These are phyloP conservation scores for Ommatoiulus sabulosus DNA, from an alignment of 2,888 invertebrate species.

Conservation along the genomic window DNA sequence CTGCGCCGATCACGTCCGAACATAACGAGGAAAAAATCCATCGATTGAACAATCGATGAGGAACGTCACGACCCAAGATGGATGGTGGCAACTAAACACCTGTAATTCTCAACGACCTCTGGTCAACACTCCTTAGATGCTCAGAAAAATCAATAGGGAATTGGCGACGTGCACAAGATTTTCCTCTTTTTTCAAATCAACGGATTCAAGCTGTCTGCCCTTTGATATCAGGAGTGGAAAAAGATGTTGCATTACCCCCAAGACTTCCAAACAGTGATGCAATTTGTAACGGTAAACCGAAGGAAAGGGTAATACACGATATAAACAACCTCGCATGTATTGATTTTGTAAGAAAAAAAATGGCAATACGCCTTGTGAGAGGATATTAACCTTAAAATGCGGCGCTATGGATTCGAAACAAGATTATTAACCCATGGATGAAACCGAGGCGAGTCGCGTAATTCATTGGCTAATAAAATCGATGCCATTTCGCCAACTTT, in stretches of 20 bases:
- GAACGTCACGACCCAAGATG: constrained; percentile 23
- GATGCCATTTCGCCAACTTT: not conserved
- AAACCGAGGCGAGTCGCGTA: not conserved
- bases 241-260: not conserved
- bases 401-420: not conserved
- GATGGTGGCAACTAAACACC: constrained; percentile 15
- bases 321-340: not conserved
- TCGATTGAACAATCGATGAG: not conserved
- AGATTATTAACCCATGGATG: constrained; percentile 18
- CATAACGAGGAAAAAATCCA: not conserved
- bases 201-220: not conserved
- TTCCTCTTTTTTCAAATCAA: not conserved
- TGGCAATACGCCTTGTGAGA: not conserved
- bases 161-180: not conserved
- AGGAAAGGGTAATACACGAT: not conserved
- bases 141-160: not conserved
- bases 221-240: not conserved
- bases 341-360: not conserved
- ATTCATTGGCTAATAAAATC: not conserved
- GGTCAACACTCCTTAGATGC: not conserved
- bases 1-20: not conserved
- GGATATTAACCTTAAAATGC: constrained; percentile 13
- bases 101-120: not conserved
- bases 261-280: not conserved
- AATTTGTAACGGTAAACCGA: constrained; percentile 16